A percentile compares a stretch with the other conserved stretches of the same genome.
Evolutionary conservation across 2,797 vertebrate species (phyloP).

Genomic region (Pangasius macronema): DNA sequence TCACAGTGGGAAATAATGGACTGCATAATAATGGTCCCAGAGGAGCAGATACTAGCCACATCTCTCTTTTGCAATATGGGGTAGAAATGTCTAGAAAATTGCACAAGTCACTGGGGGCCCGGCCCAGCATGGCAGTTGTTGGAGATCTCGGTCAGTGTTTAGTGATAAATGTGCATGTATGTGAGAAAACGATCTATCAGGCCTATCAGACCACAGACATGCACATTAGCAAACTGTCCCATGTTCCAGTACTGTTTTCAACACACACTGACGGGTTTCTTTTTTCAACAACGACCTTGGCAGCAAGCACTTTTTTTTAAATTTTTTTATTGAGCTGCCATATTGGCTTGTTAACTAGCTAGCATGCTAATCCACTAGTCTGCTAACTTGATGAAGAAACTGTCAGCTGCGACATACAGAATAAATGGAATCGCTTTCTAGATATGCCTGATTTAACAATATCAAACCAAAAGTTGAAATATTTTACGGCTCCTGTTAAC

Average conservation of each 20-base stretch:
- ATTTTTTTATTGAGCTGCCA: background rate
- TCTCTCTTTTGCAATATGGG: constrained; percentile 24
- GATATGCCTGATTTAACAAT: background rate
- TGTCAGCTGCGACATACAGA: background rate
- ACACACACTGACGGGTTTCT: background rate
- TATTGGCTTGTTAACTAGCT: background rate
- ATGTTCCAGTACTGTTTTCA: background rate
- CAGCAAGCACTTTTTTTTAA: background rate
- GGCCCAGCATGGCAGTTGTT: background rate
- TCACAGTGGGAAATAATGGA: constrained; percentile 30
- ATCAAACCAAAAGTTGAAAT: background rate
- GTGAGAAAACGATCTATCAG: constrained; percentile 14
- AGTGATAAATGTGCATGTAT: background rate
- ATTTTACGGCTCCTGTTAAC: background rate
- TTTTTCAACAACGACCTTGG: background rate
- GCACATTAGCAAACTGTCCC: background rate
- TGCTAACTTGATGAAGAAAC: background rate
- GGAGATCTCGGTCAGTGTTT: constrained; percentile 20
- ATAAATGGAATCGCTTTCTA: background rate
- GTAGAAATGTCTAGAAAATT: constrained; percentile 26
- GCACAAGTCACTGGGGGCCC: constrained; percentile 19
- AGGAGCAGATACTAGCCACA: constrained; percentile 18
- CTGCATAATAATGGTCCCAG: constrained; percentile 10
- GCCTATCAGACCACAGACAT: background rate
- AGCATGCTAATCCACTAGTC: background rate